Evolutionary conservation across 2,888 invertebrate species (phyloP).

Genomic region (Nezara viridula): DNA sequence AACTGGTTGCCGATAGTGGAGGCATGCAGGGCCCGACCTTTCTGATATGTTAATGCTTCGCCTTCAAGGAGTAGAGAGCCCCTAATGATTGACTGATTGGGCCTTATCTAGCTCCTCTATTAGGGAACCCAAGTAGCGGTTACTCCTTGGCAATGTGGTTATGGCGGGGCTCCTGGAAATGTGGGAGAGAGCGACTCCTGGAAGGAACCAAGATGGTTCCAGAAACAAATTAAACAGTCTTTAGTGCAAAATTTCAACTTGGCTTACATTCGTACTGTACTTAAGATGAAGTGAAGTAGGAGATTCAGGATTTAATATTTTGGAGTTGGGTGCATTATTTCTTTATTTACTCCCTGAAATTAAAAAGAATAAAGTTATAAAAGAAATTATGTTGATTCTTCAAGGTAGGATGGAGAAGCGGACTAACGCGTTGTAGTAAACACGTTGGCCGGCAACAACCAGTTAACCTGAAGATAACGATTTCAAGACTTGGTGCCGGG

Average conservation of each 20-base stretch:
- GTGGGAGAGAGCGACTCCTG: neutral
- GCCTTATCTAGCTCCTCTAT: neutral
- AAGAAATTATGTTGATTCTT: too few relatives aligned
- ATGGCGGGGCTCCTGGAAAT: neutral
- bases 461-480: too few relatives aligned
- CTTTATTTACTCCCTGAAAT: too few relatives aligned
- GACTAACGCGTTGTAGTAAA: too few relatives aligned
- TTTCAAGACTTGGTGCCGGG: too few relatives aligned
- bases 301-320: too few relatives aligned
- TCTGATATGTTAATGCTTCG: conserved; percentile 14
- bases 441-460: too few relatives aligned
- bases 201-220: neutral
- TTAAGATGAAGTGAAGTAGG: too few relatives aligned
- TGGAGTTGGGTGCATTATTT: too few relatives aligned
- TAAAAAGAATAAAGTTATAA: too few relatives aligned
- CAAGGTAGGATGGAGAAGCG: too few relatives aligned
- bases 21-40: conserved; percentile 5
- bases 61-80: neutral
- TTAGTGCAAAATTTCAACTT: neutral
- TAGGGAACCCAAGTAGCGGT: neutral
- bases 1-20: conserved; percentile 6
- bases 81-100: conserved; percentile 33
- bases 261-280: too few relatives aligned
- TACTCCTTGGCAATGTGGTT: neutral
- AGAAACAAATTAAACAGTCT: neutral